Percentiles rank a stretch among this genome's conserved stretches.
Evolutionary conservation across 2,888 invertebrate genomes (phyloP).

Genomic region (Xestia c-nigrum): DNA sequence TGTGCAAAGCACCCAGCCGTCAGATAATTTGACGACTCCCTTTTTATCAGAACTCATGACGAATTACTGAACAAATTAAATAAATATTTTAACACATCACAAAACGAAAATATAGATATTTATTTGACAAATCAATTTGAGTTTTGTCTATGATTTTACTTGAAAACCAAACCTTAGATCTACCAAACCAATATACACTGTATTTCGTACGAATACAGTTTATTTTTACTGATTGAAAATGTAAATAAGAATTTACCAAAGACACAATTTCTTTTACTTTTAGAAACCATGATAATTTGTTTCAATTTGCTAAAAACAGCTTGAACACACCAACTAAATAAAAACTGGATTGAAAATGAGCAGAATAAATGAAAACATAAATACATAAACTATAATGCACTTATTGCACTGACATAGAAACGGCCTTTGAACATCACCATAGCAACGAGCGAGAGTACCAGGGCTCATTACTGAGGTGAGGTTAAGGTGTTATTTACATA

Average conservation of each 20-base stretch:
- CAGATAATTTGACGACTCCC: slow-evolving; percentile 83
- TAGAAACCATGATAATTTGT: slow-evolving; percentile 1
- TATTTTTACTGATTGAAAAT: slow-evolving; percentile 11
- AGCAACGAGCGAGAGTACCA: background rate
- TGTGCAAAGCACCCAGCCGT: slow-evolving; percentile 85
- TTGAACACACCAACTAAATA: background rate
- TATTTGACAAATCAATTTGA: slow-evolving; percentile 75
- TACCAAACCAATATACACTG: slow-evolving; percentile 9
- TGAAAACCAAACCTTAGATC: slow-evolving; percentile 38
- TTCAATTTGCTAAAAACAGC: slow-evolving; percentile 7
- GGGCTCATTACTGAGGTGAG: too few relatives aligned
- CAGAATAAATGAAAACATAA: background rate
- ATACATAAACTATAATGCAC: background rate
- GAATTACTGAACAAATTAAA: slow-evolving; percentile 66
- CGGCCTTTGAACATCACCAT: background rate
- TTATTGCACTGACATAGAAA: background rate
- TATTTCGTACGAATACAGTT: rapidly evolving
- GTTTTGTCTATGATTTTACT: slow-evolving; percentile 65
- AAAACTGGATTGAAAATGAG: background rate
- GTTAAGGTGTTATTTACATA: too few relatives aligned
- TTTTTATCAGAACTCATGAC: slow-evolving; percentile 83
- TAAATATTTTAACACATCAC: slow-evolving; percentile 70
- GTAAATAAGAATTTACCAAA: slow-evolving; percentile 19
- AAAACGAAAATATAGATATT: slow-evolving; percentile 68
- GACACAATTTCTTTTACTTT: slow-evolving; percentile 13